phyloP scores from a whole-genome alignment of 1,140 invertebrate species.

The Microplitis mediator region DNA sequence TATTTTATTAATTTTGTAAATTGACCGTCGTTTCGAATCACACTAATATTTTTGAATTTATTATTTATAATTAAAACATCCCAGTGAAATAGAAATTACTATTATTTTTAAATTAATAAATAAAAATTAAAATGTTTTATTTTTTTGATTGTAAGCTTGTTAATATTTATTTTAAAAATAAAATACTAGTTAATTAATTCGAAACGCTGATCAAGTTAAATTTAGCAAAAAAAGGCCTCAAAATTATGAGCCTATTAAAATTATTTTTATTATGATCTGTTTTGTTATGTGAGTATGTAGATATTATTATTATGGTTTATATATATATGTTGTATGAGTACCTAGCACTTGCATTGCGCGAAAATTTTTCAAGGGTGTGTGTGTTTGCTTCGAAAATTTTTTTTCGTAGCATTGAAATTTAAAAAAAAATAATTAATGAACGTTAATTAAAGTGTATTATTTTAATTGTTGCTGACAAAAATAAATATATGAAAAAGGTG shows the following conservation, averaged over 20 bases:
- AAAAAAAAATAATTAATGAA: too few relatives aligned
- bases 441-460: too few relatives aligned
- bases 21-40: slow-evolving; percentile 43
- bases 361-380: too few relatives aligned
- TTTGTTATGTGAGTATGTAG: too few relatives aligned
- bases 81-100: background rate
- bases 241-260: background rate
- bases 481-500: too few relatives aligned
- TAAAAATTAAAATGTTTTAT: slow-evolving; percentile 4
- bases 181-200: background rate
- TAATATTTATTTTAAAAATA: background rate
- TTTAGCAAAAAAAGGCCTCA: background rate
- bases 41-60: background rate
- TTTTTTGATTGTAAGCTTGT: background rate
- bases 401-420: too few relatives aligned
- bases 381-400: too few relatives aligned
- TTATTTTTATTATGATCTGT: background rate
- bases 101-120: background rate
- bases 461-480: too few relatives aligned
- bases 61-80: background rate
- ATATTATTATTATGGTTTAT: too few relatives aligned
- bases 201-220: background rate
- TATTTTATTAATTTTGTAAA: slow-evolving; percentile 44
- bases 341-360: too few relatives aligned
- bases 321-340: too few relatives aligned